Base-by-base conservation (phyloP, 2,113 vertebrate genomes). In the Arenaria interpres region DNA sequence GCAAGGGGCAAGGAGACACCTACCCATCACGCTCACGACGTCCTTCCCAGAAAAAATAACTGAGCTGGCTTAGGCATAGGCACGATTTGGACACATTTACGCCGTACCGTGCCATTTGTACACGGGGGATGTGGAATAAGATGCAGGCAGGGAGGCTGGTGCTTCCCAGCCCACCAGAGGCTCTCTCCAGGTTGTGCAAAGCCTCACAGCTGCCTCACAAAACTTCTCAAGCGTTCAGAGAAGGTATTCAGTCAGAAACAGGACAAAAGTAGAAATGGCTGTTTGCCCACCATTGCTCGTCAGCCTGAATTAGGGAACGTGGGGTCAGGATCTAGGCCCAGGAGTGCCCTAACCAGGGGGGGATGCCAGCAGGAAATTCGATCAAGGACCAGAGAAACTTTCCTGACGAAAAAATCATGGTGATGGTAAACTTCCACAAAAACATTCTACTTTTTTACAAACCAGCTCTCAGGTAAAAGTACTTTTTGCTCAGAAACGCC, bases 231-330 rank as follows among this genome's bases (percentile, higher is more conserved):
- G 33, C 23, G 30, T 69, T 74, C 67, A 7, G 27, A 45, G 41
- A 45, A 69, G 41, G 7, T 20, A 46, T 5, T 50, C 39, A n/a
- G 14, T 64, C 20, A 69, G 56, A 85, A 67, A 30, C 6, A 33
- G 12, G 74, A 30, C 20, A 35, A 6, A 33, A 63, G 16, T 5
- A 62, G 50, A 75, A 71, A 24, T 35, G 17, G 30, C 21, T 28
- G 22, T 37, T 28, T 59, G 9, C 17, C 63, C 24, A 17, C 8
- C 0, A 0, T 4, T 28, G 33, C 18, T 51, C 4, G 0, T 39
- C 37, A 64, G 56, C 10, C 56, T 59, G 37, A 35, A 51, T n/a
- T 37, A 32, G 28, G 57, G 8, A 86, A 22, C 2, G 0, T 4
- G 7, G 8, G 18, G 37, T 41, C 57, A 50, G 60, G 41, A 53